Evolutionary conservation across 2,888 invertebrate species (phyloP), one percentile per base, ranked within the genome.

Genomic region (Agrochola litura): DNA sequence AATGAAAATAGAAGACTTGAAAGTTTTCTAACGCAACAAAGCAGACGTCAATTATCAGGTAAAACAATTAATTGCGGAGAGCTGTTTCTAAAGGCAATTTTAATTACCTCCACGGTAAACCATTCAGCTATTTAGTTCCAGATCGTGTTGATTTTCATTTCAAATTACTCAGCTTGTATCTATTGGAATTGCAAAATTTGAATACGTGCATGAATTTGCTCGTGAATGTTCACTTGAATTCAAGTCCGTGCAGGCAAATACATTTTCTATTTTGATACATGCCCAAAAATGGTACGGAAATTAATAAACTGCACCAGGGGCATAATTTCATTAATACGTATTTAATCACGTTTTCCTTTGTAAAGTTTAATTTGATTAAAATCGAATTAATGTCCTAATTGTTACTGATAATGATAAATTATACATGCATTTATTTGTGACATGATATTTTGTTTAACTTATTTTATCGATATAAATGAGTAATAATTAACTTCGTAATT

Each of bases 141-240:
- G 30, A 19, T 37, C 43, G 58, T 73, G 71, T 76, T 71, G 71
- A 88, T 83, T 84, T 88, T 86, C 73, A 82, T 85, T 86, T 87
- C 79, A 84, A 88, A 86, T 86, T 77, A 82, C 76, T 80, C 73
- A 64, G 69, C 58, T 67, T 80, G 72, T 81, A 77, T 81, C 70
- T 81, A 86, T 89, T 81, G 72, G 73, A 79, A 84, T 82, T 76
- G 77, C 79, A 71, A 81, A 85, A 84, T 85, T 86, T 76, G 46
- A 82, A 78, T 77, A 37, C 64, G 61, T 77, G 63, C 67, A 76
- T 72, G 73, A 86, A 84, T 81, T 80, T 70, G 67, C 46, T 68
- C 70, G 71, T 70, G 69, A 72, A 79, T 81, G 76, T 80, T 73
- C 71, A 79, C 77, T 86, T 80, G 56, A 25, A 61, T 69, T 46